phyloP scores from a whole-genome alignment of 2,797 vertebrate genomes.

The Gymnopithys bicolor region DNA sequence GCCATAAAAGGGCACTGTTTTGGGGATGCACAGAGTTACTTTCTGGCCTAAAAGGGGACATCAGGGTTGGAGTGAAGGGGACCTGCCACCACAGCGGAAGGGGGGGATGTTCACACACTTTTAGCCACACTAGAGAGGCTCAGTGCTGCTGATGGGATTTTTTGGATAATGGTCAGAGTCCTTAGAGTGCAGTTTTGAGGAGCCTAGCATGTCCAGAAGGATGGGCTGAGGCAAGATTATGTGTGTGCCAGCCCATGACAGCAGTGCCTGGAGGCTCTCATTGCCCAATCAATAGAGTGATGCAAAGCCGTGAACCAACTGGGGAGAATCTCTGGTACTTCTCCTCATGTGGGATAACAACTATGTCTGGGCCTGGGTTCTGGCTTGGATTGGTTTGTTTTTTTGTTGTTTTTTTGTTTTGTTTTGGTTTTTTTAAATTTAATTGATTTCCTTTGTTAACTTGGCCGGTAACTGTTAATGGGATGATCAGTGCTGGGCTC shows the following conservation, averaged over 20 bases:
- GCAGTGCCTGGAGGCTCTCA: not conserved
- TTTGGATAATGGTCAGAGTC: not conserved
- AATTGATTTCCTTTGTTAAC: constrained; percentile 32
- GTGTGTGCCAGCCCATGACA: not conserved
- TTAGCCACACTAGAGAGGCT: not conserved
- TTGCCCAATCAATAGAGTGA: not conserved
- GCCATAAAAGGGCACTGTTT: not conserved
- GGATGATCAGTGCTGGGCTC: not conserved
- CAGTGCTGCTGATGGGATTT: not conserved
- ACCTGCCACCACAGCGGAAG: not conserved
- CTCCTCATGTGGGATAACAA: not conserved
- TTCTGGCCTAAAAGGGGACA: not conserved
- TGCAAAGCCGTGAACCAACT: not conserved
- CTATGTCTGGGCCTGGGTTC: not conserved
- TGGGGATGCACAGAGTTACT: not conserved
- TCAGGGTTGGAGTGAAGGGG: no score
- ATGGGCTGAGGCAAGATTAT: not conserved
- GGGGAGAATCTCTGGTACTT: not conserved
- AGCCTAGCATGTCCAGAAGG: not conserved
- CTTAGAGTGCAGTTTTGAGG: not conserved
- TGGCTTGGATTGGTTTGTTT: not conserved
- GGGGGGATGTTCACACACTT: not conserved
- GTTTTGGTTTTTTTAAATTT: not conserved
- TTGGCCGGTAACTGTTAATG: not conserved
- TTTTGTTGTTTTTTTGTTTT: no score